phyloP scores from a whole-genome alignment of 2,888 invertebrate genomes.

The Ditylenchus weischeri region DNA sequence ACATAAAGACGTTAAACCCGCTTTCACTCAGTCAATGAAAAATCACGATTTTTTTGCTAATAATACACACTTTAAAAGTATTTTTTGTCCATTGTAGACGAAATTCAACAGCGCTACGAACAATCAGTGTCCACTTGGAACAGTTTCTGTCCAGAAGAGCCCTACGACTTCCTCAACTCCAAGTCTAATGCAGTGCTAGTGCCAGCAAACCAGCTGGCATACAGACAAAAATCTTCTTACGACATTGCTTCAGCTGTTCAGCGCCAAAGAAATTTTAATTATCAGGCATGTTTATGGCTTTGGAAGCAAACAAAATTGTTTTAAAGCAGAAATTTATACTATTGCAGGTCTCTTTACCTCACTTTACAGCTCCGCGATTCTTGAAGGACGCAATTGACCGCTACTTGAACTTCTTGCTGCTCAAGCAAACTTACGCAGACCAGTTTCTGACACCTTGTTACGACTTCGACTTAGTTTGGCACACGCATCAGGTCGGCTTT shows the following conservation, averaged over 20 bases:
- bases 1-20: too few species aligned
- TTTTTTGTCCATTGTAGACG: constrained; percentile 3
- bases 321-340: too few species aligned
- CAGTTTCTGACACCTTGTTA: constrained; percentile 63
- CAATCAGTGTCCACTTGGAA: constrained; percentile 47
- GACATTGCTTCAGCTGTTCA: constrained; percentile 60
- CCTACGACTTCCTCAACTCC: constrained; percentile 57
- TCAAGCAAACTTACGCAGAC: constrained; percentile 60
- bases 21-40: too few species aligned
- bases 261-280: constrained; percentile 62
- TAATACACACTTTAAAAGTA: too few species aligned
- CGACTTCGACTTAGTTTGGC: constrained; percentile 63
- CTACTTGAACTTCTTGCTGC: constrained; percentile 61
- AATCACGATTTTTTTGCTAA: background rate
- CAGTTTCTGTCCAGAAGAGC: constrained; percentile 48
- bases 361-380: constrained; percentile 61
- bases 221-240: constrained; percentile 56
- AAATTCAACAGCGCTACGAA: constrained; percentile 40
- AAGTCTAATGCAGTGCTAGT: constrained; percentile 34
- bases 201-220: constrained; percentile 23
- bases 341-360: constrained; percentile 62
- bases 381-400: constrained; percentile 60
- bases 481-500: constrained; percentile 61
- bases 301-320: background rate
- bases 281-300: constrained; percentile 58